Evolutionary conservation across 1,140 invertebrate species (phyloP), one percentile per base, ranked within the genome.

Genomic region (Proales similis): DNA sequence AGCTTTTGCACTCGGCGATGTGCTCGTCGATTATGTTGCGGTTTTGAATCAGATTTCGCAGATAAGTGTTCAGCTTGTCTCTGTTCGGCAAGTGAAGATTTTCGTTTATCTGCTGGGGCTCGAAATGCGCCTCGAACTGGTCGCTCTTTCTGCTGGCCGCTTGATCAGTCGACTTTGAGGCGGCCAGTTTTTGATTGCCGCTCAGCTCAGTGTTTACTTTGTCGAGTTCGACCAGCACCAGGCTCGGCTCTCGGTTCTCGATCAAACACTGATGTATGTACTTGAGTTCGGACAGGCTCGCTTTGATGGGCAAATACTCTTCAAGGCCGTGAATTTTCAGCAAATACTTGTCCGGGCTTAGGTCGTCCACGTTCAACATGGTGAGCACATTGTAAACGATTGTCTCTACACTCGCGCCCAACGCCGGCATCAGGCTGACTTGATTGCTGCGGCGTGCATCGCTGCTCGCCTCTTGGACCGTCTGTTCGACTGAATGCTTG

Each of bases 291-390:
- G 19, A n/a, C 22, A 57, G 11, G 30, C 20, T 19, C 12, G 33
- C 11, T 42, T 27, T 57, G 0, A 14, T 29, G 12, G 51, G 51
- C 20, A 57, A 42, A 36, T 57, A 57, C 26, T 57, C 51, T 57
- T 57, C 38, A 2, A 57, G 19, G 11, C 51, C 51, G 20, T 57
- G 51, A 42, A 57, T 42, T 57, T 57, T 57, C 9, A 57, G 32
- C 11, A 57, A 42, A 26, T 57, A 57, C 45, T 57, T 57, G 20
- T 12, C 14, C 17, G 45, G 26, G n/a, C 45, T 24, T 27, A 57
- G 30, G 22, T 57, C 51, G 29, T 57, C 36, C 9, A 57, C 45
- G 11, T 57, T 12, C 17, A 22, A 57, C 0, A 39, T 12, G 45
- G 29, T 42, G 6, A 57, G 30, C 19, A 57, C 22, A 43, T 57